phyloP scores from a whole-genome alignment of 2,113 vertebrate species.

The Spea bombifrons region DNA sequence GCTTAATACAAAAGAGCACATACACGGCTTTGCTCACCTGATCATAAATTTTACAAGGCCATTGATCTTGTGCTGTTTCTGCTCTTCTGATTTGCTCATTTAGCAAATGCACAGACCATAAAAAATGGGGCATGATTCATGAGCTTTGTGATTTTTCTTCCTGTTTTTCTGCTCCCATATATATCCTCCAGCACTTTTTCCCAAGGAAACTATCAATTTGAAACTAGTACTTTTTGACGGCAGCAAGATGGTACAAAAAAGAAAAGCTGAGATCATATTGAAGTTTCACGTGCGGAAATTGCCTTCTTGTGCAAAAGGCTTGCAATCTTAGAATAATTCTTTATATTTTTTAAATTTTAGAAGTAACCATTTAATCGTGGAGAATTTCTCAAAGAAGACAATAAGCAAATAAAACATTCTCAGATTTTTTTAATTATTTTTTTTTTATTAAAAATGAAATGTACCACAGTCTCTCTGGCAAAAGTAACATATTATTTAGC shows the following conservation, averaged over 20 bases:
- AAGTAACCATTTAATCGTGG: no score
- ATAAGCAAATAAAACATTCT: no score
- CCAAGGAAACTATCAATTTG: conserved; percentile 8
- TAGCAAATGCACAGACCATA: conserved; percentile 17
- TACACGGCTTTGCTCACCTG: background rate
- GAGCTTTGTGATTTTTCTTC: background rate
- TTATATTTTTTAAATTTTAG: no score
- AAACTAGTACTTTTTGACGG: background rate
- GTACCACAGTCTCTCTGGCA: background rate
- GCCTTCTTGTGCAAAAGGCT: no score
- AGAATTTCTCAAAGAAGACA: no score
- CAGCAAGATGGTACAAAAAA: background rate
- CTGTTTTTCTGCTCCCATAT: background rate
- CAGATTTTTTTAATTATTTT: no score
- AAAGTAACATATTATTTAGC: background rate
- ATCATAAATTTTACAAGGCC: conserved; percentile 1
- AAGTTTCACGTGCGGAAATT: no score
- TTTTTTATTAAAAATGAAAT: background rate
- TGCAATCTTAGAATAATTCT: no score
- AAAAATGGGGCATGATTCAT: conserved; percentile 16
- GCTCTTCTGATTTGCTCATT: conserved; percentile 33
- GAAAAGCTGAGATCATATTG: no score
- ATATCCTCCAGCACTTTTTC: background rate
- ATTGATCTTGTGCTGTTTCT: conserved; percentile 10
- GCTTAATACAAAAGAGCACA: no score